Evolutionary conservation across 1,140 invertebrate genomes (phyloP).

Genomic region (Lasioglossum albipes): DNA sequence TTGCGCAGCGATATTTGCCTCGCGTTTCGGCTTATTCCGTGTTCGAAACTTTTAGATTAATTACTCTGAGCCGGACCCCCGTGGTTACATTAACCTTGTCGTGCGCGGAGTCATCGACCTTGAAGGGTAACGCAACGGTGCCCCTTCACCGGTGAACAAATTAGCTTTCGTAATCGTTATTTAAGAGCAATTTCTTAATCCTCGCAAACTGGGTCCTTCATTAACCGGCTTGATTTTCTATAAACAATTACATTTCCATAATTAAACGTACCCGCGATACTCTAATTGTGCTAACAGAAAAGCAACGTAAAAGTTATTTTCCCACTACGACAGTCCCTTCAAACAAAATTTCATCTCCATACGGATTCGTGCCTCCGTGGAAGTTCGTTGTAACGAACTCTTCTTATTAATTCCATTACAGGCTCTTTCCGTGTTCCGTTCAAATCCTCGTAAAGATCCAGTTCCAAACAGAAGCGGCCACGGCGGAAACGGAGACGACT

Average conservation of each 20-base stretch:
- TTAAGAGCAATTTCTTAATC: not conserved
- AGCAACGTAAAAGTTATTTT: too few species aligned
- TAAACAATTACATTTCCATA: too few species aligned
- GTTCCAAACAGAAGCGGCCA: not conserved
- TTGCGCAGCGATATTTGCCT: not conserved
- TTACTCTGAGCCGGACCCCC: not conserved
- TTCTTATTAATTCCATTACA: constrained; percentile 38
- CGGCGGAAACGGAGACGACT: constrained; percentile 27
- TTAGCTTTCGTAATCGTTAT: not conserved
- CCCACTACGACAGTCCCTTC: too few species aligned
- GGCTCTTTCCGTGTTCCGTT: not conserved
- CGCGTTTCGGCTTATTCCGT: not conserved
- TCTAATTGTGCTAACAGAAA: too few species aligned
- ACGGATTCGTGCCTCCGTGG: too few species aligned
- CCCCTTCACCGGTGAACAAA: not conserved
- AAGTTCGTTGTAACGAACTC: not conserved
- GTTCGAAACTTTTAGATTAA: constrained; percentile 21
- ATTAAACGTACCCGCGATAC: too few species aligned
- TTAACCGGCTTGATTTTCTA: too few species aligned
- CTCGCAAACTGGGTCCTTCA: too few species aligned
- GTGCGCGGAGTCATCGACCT: constrained; percentile 10
- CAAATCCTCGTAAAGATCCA: not conserved
- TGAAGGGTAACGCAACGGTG: not conserved
- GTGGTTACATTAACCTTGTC: constrained; percentile 22
- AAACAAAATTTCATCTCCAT: too few species aligned